Conservation (phyloP, 2,888 invertebrate genomes). For the Tachina grossa region DNA sequence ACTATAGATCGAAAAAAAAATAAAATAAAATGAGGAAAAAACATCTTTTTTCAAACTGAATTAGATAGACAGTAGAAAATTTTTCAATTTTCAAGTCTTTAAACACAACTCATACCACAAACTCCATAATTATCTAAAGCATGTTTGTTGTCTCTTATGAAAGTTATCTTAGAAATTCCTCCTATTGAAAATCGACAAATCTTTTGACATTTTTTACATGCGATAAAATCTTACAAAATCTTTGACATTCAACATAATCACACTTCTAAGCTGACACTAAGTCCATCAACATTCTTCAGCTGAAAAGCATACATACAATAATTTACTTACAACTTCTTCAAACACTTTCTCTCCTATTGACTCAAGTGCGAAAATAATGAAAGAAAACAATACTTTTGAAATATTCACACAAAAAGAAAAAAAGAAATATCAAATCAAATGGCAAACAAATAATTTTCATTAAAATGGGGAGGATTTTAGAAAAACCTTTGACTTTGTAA, state of each 20-base stretch:
- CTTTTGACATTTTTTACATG: conserved; percentile 47
- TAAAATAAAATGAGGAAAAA: too few relatives aligned
- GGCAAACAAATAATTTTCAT: conserved; percentile 63
- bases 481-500: conserved; percentile 55
- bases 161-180: conserved; percentile 14
- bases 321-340: conserved; percentile 23
- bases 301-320: conserved; percentile 8
- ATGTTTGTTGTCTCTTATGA: background rate
- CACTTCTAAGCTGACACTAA: conserved; percentile 68
- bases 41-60: too few relatives aligned
- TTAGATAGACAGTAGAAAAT: too few relatives aligned
- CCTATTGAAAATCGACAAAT: conserved; percentile 38
- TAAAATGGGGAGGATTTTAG: conserved; percentile 58
- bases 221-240: conserved; percentile 46
- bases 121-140: conserved; percentile 5
- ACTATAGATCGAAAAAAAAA: too few relatives aligned
- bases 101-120: background rate
- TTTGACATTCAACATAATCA: conserved; percentile 62
- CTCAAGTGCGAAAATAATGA: conserved; percentile 9
- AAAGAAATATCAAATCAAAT: conserved; percentile 61
- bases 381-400: conserved; percentile 42
- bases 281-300: conserved; percentile 49
- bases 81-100: background rate
- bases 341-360: conserved; percentile 8
- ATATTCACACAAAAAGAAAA: conserved; percentile 20